Evolutionary conservation across 2,888 invertebrate genomes (phyloP), one percentile per base, ranked within the genome.

Genomic region (Cosmopolites sordidus): DNA sequence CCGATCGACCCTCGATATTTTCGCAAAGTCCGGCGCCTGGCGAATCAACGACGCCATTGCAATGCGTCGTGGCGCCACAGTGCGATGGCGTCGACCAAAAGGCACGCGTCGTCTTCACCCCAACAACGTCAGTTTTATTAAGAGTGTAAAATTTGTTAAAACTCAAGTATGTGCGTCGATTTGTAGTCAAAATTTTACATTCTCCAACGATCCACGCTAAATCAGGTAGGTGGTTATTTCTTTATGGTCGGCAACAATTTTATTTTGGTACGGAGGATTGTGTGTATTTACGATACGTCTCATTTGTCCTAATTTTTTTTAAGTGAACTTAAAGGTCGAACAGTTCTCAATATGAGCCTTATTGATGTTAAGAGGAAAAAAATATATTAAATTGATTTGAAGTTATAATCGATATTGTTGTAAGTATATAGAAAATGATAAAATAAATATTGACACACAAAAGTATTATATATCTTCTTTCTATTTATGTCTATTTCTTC

Each of bases 21-120:
- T 50, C 44, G 50, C 50, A 43, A 49, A 43, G 43, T 45, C 42
- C 49, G 54, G 54, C 54, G 54, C 54, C 56, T 43, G 52, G 49
- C 52, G 52, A 41, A 43, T 45, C 30, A 58, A 50, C 58, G 62
- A 63, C 66, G 63, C 61, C 62, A 59, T 61, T 63, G 62, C 63
- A 61, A 60, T 64, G 65, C 64, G 65, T 65, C 65, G 64, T 62
- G 63, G 60, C 60, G 62, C 54, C 56, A 50, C 52, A 63, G 60
- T 61, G 40, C 50, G 47, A 50, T 55, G 51, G 50, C 55, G 47
- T 59, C 58, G 59, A 55, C 58, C 41, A 22, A 30, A 40, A 46
- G 45, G 42, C 41, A 40, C 42, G 48, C 49, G 49, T 54, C 45
- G 29, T 22, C 17, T 27, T 43, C 38, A 16, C n/a, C 47, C 44